Evolutionary conservation across 2,113 vertebrate species (phyloP).

Genomic region (Cynoglossus semilaevis): DNA sequence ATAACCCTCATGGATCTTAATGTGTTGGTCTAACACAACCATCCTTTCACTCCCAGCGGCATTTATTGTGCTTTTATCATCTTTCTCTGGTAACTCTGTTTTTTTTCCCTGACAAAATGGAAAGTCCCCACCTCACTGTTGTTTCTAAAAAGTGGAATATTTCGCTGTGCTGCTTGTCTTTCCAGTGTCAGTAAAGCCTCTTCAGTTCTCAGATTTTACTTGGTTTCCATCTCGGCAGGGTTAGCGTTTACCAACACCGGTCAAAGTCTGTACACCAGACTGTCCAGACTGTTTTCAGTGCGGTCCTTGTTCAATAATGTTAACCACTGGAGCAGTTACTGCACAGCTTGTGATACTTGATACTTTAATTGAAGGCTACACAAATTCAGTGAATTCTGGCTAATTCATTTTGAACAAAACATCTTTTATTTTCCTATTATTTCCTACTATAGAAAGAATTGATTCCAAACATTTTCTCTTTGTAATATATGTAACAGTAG

Average conservation of each 20-base stretch:
- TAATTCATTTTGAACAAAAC: no score
- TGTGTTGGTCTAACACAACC: constrained; percentile 66
- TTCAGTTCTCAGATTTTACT: constrained; percentile 38
- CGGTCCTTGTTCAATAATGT: no score
- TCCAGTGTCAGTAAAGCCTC: constrained; percentile 23
- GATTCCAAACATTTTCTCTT: no score
- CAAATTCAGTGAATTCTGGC: no score
- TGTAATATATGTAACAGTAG: no score
- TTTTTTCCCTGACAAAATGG: constrained; percentile 13
- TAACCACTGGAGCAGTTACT: no score
- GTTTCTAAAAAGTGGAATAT: constrained; percentile 35
- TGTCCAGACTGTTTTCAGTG: neutral
- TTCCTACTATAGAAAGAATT: no score
- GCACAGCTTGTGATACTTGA: no score
- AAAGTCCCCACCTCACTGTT: constrained; percentile 36
- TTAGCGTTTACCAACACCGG: neutral
- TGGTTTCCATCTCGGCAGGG: constrained; percentile 8
- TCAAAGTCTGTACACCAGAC: constrained; percentile 2
- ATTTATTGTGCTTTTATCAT: constrained; percentile 57
- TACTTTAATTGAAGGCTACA: no score
- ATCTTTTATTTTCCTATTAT: no score
- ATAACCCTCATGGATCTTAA: constrained; percentile 70
- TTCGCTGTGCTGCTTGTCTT: constrained; percentile 10
- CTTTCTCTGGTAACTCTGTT: constrained; percentile 30
- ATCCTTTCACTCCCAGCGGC: constrained; percentile 53